Conservation (phyloP, 2,113 vertebrate species). For the Phycodurus eques region DNA sequence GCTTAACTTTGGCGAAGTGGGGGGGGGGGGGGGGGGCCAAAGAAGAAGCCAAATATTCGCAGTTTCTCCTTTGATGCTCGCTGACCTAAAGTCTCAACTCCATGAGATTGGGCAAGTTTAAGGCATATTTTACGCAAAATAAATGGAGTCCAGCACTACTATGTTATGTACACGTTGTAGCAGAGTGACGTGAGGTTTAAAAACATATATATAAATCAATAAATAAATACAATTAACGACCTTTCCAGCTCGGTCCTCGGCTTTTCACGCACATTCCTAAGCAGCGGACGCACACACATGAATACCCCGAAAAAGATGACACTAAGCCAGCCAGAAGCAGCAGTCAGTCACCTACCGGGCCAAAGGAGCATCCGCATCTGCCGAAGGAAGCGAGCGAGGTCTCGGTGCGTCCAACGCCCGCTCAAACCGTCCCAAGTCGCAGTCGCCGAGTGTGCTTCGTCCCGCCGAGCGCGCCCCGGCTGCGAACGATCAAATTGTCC, state of each 20-base stretch:
- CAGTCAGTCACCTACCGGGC: conserved; percentile 68
- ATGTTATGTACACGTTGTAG: neutral
- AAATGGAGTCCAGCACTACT: conserved; percentile 33
- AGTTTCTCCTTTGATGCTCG: neutral
- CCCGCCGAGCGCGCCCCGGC: conserved; percentile 32
- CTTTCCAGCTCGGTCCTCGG: neutral
- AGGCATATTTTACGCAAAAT: neutral
- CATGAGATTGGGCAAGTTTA: neutral
- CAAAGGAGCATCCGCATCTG: conserved; percentile 72
- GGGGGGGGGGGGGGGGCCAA: neutral
- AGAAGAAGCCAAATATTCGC: neutral
- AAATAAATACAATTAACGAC: neutral
- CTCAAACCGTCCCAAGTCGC: neutral
- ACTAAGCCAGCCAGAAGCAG: conserved; percentile 45
- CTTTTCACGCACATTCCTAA: conserved; percentile 3
- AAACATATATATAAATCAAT: conserved; percentile 1
- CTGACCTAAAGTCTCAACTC: neutral
- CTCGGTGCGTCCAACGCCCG: conserved; percentile 32
- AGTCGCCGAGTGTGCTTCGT: conserved; percentile 11
- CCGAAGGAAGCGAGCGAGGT: conserved; percentile 38
- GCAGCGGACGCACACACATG: conserved; percentile 18
- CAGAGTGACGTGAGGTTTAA: neutral
- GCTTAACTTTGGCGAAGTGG: neutral
- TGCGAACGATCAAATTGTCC: conserved; percentile 47
- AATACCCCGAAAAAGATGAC: conserved; percentile 33